Evolutionary conservation across 2,797 vertebrate genomes (phyloP), one percentile per base, ranked within the genome.

Genomic region (Alcedo atthis): DNA sequence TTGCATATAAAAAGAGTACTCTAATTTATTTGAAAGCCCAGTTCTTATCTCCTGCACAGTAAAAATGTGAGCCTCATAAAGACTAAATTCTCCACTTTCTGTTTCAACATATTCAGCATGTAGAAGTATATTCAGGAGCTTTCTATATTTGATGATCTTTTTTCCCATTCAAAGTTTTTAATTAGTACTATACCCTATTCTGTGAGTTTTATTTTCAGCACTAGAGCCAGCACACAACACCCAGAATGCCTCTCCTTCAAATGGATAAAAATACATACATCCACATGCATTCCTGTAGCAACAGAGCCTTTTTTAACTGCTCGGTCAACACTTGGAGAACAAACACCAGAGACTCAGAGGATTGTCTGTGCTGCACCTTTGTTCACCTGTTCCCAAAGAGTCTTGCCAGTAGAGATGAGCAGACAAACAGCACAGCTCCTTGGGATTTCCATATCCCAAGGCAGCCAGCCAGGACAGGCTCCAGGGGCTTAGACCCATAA

Each of bases 111-210:
- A 90, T 94, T 94, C 95, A 95, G 90, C 93, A 85, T 51, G 75
- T 89, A 90, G 87, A 95, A 76, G 88, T 81, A 51, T 80, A 95
- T 95, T 92, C 94, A 93, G 93, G 58, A 95, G 84, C 87, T 94
- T 96, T 95, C 95, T 95, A 95, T 96, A 95, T 96, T 95, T 95
- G 93, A 95, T 89, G 89, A 90, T 89, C 74, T 93, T 89, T 93
- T 93, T 90, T 15, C 37, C 90, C 87, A 96, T 90, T 95, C 91
- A 71, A 91, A 95, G 75, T 94, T 94, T 93, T 93, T 93, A 87
- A 95, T 94, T 89, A 94, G 90, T 85, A 87, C 91, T 90, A 93
- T 89, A 87, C 54, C 81, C 93, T 94, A 89, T 89, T 94, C 89
- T 85, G 59, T 81, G 71, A 91, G 85, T 85, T 92, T 96, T 93